Evolutionary conservation across 2,113 vertebrate genomes (phyloP).

Genomic region (Gasterosteus aculeatus): DNA sequence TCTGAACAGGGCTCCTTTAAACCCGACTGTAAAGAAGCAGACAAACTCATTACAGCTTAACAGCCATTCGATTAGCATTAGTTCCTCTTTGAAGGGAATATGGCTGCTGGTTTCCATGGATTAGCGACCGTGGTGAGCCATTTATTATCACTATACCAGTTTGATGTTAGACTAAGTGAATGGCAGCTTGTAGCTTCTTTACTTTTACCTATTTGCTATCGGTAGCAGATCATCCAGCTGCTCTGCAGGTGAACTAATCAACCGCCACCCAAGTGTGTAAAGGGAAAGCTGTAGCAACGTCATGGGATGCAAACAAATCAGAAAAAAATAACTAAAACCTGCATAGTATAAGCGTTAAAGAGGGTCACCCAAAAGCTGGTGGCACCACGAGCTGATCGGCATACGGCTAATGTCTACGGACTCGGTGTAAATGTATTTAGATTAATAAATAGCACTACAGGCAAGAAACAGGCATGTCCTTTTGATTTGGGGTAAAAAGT

Average conservation of each 20-base stretch:
- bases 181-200: conserved; percentile 21
- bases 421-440: too few species aligned
- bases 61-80: conserved; percentile 77
- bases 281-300: not conserved
- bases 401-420: not conserved
- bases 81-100: conserved; percentile 73
- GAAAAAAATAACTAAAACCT: not conserved
- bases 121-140: conserved; percentile 51
- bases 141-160: conserved; percentile 38
- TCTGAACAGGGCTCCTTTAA: conserved; percentile 71
- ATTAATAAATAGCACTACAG: too few species aligned
- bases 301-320: conserved; percentile 2
- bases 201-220: conserved; percentile 4
- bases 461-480: too few species aligned
- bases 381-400: not conserved
- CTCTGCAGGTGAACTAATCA: conserved; percentile 17
- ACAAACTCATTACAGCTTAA: conserved; percentile 76
- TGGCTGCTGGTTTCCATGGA: conserved; percentile 60
- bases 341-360: not conserved
- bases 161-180: conserved; percentile 38
- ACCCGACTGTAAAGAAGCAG: conserved; percentile 64
- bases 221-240: conserved; percentile 6
- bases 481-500: too few species aligned
- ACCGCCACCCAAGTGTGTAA: conserved; percentile 1
- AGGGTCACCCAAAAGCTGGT: not conserved